Evolutionary conservation across 2,888 invertebrate species (phyloP).

Genomic region (Pseudococcus viburni): DNA sequence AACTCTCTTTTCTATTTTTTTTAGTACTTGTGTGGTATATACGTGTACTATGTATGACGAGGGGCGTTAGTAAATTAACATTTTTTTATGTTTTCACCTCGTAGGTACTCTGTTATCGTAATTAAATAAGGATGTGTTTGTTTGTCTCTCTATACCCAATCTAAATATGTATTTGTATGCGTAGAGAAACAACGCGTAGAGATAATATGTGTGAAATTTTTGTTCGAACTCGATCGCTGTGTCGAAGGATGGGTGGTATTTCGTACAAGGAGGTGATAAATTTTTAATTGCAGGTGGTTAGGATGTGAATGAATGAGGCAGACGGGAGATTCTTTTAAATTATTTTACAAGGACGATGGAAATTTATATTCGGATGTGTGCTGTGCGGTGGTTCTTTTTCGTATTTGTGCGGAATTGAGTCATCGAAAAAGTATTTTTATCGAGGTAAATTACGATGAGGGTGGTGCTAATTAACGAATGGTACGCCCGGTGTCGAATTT

Average conservation of each 20-base stretch:
- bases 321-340: background rate
- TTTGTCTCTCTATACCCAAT: background rate
- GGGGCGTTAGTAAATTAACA: slow-evolving; percentile 56
- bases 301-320: background rate
- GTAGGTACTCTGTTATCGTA: background rate
- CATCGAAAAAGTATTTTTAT: background rate
- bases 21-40: slow-evolving; percentile 33
- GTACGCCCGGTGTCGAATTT: no score
- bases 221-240: background rate
- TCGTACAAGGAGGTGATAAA: slow-evolving; percentile 24
- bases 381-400: background rate
- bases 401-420: background rate
- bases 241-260: slow-evolving; percentile 3
- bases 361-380: background rate
- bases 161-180: background rate
- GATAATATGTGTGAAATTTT: slow-evolving; percentile 22
- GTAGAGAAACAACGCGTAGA: background rate
- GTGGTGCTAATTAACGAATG: no score
- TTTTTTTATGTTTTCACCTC: slow-evolving; percentile 39
- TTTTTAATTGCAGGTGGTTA: slow-evolving; percentile 31
- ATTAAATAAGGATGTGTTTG: slow-evolving; percentile 35
- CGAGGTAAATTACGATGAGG: background rate
- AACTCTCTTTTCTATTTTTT: background rate
- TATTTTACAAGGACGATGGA: background rate
- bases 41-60: slow-evolving; percentile 15